These are phyloP conservation scores for Oryzias dopingdopingensis DNA, from an alignment of 2,797 vertebrate species.

Conservation along the genomic window DNA sequence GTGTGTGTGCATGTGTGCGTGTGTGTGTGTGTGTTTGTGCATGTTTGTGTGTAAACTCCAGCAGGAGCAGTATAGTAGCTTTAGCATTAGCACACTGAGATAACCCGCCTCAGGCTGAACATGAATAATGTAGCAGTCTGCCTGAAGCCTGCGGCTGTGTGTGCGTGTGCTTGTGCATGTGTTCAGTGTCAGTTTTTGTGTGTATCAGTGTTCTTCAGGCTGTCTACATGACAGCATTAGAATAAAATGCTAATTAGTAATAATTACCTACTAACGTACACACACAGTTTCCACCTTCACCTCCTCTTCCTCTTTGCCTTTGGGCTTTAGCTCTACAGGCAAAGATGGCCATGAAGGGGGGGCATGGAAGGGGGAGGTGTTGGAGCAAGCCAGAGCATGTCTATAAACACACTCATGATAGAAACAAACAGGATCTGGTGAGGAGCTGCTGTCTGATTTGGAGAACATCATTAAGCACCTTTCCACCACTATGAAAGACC, in stretches of 20 bases:
- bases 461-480: no score
- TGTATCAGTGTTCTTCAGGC: constrained; percentile 39
- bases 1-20: constrained; percentile 10
- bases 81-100: constrained; percentile 58
- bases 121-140: constrained; percentile 69
- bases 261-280: constrained; percentile 62
- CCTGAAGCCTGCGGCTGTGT: constrained; percentile 38
- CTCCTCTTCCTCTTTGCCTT: constrained; percentile 13
- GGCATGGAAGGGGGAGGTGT: not conserved
- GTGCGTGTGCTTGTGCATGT: constrained; percentile 26
- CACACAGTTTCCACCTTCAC: constrained; percentile 28
- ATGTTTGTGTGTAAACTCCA: constrained; percentile 55
- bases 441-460: not conserved
- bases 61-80: constrained; percentile 53
- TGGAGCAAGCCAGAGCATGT: constrained; percentile 18
- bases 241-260: constrained; percentile 69
- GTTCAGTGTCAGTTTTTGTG: constrained; percentile 16
- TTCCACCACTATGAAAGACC: no score
- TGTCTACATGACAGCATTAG: constrained; percentile 47
- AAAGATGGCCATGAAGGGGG: constrained; percentile 14
- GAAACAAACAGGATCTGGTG: constrained; percentile 2
- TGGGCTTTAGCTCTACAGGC: constrained; percentile 30
- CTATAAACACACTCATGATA: constrained; percentile 8
- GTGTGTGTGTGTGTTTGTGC: constrained; percentile 22
- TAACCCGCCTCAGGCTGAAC: constrained; percentile 55